These are phyloP conservation scores for Enchytraeus crypticus DNA, from an alignment of 2,888 invertebrate species.

Conservation along the genomic window DNA sequence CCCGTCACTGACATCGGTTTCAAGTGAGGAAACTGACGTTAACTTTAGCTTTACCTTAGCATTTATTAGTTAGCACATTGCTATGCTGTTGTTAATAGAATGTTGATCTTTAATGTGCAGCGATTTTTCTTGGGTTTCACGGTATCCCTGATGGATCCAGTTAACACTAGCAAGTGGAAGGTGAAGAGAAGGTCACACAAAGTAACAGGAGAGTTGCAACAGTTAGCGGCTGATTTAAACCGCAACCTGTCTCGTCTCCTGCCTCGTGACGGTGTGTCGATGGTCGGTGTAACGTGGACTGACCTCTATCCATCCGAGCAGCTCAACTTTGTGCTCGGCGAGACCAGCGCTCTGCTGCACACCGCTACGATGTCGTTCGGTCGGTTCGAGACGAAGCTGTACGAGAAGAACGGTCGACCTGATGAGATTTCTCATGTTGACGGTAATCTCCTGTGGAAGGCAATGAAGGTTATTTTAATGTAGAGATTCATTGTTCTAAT, in stretches of 20 bases:
- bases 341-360: slow-evolving; percentile 31
- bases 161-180: slow-evolving; percentile 31
- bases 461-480: slow-evolving; percentile 37
- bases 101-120: slow-evolving; percentile 27
- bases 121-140: slow-evolving; percentile 36
- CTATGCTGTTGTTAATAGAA: too few species aligned
- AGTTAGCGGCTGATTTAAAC: slow-evolving; percentile 34
- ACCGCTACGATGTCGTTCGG: slow-evolving; percentile 42
- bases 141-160: slow-evolving; percentile 29
- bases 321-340: slow-evolving; percentile 43
- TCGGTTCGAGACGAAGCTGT: slow-evolving; percentile 36
- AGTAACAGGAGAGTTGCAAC: slow-evolving; percentile 35
- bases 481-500: too few species aligned
- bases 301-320: slow-evolving; percentile 42
- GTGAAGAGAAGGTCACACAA: slow-evolving; percentile 29
- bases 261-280: slow-evolving; percentile 36
- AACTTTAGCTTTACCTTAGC: too few species aligned
- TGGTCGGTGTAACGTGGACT: slow-evolving; percentile 42
- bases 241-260: slow-evolving; percentile 28
- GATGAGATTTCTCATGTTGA: slow-evolving; percentile 29
- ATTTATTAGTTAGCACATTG: too few species aligned
- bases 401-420: slow-evolving; percentile 24
- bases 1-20: too few species aligned
- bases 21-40: too few species aligned
- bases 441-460: slow-evolving; percentile 36